Base-by-base conservation (phyloP, 1,140 invertebrate species). In the Latrodectus geometricus region DNA sequence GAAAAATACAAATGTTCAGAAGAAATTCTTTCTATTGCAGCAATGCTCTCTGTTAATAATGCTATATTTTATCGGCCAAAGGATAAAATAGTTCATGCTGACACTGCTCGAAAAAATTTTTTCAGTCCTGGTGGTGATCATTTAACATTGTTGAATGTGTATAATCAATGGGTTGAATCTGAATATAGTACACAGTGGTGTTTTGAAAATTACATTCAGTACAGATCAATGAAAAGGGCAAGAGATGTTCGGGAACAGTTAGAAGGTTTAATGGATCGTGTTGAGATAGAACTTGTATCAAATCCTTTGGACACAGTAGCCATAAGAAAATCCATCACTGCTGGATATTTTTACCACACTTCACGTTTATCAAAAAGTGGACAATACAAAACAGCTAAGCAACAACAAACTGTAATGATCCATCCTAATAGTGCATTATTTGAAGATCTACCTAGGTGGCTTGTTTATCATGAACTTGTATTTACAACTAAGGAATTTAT, bases 401-500 rank as follows among this genome's bases (percentile, higher is more conserved):
- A 99, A 90, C 97, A 98, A 91, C 97, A 97, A 91, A 96, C 95
- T 74, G 98, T 99, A 0, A 95, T 97, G 92, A 97, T 99, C 88
- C 98, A 99, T 93, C 98, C 98, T 0, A 99, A 98, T 90, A 98
- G 97, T 91, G 94, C 95, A 74, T 91, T 99, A 61, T 98, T 99
- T 92, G 97, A 99, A 92, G 97, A 99, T 87, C 92, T 97, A 72
- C 98, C 98, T 0, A 92, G 97, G 70, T 99, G 98, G 97, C 92
- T 99, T 5, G 93, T 99, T 73, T 99, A 99, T 91, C 96, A 98
- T 92, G 98, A 99, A 92, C 92, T 99, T 7, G 98, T 99, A 0
- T 98, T 99, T 90, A 99, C 98, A 0, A 98, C 97, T 0, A 99
- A 99, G 90, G 98, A 99, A 91, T 99, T 96, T 90, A 99, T 99